Percentiles rank a stretch among this genome's conserved stretches.
These are phyloP conservation scores for Gallinago paraguaiae DNA, from an alignment of 2,113 vertebrate genomes.

Conservation along the genomic window DNA sequence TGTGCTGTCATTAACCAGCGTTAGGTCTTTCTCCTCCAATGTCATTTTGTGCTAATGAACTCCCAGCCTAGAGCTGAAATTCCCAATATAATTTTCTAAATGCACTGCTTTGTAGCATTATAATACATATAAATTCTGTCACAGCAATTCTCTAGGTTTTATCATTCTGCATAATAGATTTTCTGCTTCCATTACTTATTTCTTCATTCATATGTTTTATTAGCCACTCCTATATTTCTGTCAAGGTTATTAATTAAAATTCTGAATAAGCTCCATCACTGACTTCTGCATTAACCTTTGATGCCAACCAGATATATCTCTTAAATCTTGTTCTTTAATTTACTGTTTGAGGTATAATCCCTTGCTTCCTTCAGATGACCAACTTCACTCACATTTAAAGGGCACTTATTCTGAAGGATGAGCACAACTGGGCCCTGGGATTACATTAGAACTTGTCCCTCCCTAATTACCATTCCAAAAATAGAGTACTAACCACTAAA, in stretches of 20 bases:
- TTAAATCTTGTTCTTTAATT: not conserved
- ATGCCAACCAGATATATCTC: not conserved
- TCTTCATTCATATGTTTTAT: slow-evolving; percentile 2
- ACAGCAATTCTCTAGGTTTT: not conserved
- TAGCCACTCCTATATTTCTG: not conserved
- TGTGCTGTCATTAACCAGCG: not conserved
- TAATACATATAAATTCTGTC: not conserved
- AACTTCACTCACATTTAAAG: not conserved
- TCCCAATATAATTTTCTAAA: not conserved
- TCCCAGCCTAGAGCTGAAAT: not conserved
- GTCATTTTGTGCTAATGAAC: not conserved
- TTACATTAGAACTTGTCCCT: not conserved
- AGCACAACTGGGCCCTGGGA: not conserved
- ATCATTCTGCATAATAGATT: not conserved
- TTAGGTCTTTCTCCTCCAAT: not conserved
- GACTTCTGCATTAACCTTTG: not conserved
- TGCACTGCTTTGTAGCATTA: not conserved
- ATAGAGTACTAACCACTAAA: not conserved
- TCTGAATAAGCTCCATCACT: not conserved
- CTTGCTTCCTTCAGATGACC: not conserved
- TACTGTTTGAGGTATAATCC: not conserved
- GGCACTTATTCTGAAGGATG: not conserved
- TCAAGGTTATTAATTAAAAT: slow-evolving; percentile 20
- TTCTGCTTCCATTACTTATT: not conserved
- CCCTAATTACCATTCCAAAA: slow-evolving; percentile 23